These are phyloP conservation scores for Theocolax elegans DNA, from an alignment of 1,140 invertebrate species.

Conservation along the genomic window DNA sequence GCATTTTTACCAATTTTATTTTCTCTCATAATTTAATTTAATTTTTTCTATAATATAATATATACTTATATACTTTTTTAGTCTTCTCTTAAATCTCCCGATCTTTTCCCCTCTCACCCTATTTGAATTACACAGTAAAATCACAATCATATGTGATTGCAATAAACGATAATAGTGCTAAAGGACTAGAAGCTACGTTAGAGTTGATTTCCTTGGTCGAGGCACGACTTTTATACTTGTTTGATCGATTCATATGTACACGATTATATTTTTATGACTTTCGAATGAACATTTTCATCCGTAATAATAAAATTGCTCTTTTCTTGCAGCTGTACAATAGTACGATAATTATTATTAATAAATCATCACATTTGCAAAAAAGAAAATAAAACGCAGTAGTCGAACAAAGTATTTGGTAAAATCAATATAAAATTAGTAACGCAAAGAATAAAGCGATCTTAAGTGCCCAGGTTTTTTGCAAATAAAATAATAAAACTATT, in stretches of 20 bases:
- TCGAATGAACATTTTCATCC: too few species aligned
- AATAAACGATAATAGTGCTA: constrained; percentile 53
- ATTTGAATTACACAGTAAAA: constrained; percentile 46
- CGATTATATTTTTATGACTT: constrained; percentile 37
- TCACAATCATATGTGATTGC: constrained; percentile 44
- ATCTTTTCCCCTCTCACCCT: constrained; percentile 20
- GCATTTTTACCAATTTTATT: constrained; percentile 23
- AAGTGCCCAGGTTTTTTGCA: neutral
- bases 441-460: constrained; percentile 12
- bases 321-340: too few species aligned
- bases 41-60: constrained; percentile 12
- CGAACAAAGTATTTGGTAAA: neutral
- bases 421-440: constrained; percentile 43
- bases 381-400: neutral
- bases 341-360: too few species aligned
- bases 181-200: constrained; percentile 63
- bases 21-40: neutral
- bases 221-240: constrained; percentile 29
- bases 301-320: neutral
- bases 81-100: constrained; percentile 13
- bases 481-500: constrained; percentile 16
- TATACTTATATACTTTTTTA: constrained; percentile 16
- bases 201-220: constrained; percentile 45
- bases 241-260: constrained; percentile 7
- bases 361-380: too few species aligned